Base-by-base conservation (phyloP, 2,797 vertebrate species). In the Chaetodon trifasciatus region DNA sequence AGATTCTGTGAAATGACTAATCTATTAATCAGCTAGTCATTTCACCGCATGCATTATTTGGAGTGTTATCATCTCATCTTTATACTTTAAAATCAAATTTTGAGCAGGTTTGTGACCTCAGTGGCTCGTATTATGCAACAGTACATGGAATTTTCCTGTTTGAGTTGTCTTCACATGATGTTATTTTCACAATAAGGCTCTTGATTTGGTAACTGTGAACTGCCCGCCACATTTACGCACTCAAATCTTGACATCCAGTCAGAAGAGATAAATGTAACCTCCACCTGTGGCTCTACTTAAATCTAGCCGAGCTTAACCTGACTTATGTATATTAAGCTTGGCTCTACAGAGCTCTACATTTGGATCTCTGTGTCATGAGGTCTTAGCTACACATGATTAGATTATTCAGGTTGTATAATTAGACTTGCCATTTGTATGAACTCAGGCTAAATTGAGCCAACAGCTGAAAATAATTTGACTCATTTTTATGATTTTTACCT, bases 321-420 rank as follows among this genome's bases (percentile, higher is more conserved):
- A 64, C 24, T 79, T 35, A 42, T 1, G 32, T 40, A 37, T 42
- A 13, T 68, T 46, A 66, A 55, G 37, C 53, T 50, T 10, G 15
- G 16, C 47, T 69, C 63, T 64, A 47, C 28, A 62, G 19, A 66
- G 44, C 24, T 79, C 77, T 70, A 37, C 37, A 39, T 76, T 76
- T 81, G 37, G 49, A 58, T 55, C 11, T 60, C 17, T 40, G 35
- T 76, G 44, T 82, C 73, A 80, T 53, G 23, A 73, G 61, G 49
- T 76, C 55, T 76, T 28, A 49, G n/a, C 57, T 67, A 11, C 72
- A 68, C 61, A 70, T 65, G 37, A 65, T 70, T 44, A 76, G 46
- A 81, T 74, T 78, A 39, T 60, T 83, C 12, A 57, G 32, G 78
- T 80, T 37, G 50, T 73, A 11, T 75, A 28, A 62, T 86, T 82